Evolutionary conservation across 2,888 invertebrate genomes (phyloP).

Genomic region (Cancer borealis): DNA sequence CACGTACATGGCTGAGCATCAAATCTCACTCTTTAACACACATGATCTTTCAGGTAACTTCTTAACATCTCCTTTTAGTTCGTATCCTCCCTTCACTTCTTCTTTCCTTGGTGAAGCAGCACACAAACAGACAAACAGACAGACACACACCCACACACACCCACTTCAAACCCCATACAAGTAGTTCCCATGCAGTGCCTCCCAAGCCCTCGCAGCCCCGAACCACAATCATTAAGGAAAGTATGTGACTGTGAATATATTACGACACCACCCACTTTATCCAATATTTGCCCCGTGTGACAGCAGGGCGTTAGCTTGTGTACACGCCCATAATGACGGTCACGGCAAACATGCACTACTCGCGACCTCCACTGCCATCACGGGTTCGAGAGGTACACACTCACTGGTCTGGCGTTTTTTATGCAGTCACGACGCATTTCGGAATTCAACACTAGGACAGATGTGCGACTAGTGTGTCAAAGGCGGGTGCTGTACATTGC

Average conservation of each 20-base stretch:
- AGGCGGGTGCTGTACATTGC: not conserved
- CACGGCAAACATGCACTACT: conserved; percentile 26
- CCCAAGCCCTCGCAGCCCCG: not conserved
- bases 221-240: not conserved
- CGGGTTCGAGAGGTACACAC: not conserved
- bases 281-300: conserved; percentile 54
- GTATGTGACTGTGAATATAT: conserved; percentile 54
- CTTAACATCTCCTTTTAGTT: not conserved
- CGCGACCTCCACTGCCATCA: not conserved
- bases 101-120: not conserved
- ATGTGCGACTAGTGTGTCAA: not conserved
- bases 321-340: conserved; percentile 43
- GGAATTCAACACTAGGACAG: not conserved
- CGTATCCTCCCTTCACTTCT: not conserved
- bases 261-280: conserved; percentile 48
- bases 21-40: not conserved
- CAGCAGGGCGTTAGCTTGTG: conserved; percentile 46
- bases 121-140: not conserved
- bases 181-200: not conserved
- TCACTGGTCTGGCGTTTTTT: not conserved
- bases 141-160: not conserved
- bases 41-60: too few relatives aligned
- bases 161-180: not conserved
- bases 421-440: not conserved
- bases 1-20: not conserved